Conservation (phyloP, 1,140 invertebrate species). For the Leptopilina clavipes region DNA sequence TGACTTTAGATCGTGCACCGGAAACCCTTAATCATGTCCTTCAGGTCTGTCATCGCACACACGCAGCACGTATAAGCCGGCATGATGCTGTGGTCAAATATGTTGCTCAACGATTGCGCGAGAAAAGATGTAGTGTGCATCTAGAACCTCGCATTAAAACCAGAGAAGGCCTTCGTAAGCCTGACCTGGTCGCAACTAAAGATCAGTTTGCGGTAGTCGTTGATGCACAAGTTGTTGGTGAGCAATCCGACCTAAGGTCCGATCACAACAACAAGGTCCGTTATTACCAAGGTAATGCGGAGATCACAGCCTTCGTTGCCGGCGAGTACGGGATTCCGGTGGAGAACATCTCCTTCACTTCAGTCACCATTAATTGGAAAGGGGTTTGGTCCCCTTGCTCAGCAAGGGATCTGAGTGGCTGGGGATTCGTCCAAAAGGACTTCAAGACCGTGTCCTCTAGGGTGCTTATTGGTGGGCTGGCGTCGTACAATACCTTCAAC, state of each 20-base stretch:
- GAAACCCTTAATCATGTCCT: slow-evolving; percentile 53
- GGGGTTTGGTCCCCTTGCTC: slow-evolving; percentile 59
- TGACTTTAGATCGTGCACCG: too few relatives aligned
- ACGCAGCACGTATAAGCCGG: slow-evolving; percentile 43
- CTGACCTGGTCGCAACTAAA: slow-evolving; percentile 36
- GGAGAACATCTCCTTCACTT: not conserved
- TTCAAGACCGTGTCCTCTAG: not conserved
- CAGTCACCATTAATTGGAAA: slow-evolving; percentile 44
- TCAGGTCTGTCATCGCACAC: slow-evolving; percentile 51
- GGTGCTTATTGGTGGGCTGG: slow-evolving; percentile 21
- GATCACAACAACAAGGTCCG: not conserved
- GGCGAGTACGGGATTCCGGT: too few relatives aligned
- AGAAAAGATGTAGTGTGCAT: not conserved
- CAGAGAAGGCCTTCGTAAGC: slow-evolving; percentile 9
- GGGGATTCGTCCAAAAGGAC: not conserved
- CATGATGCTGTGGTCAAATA: too few relatives aligned
- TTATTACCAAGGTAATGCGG: not conserved
- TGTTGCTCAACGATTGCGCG: slow-evolving; percentile 19
- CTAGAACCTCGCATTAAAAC: slow-evolving; percentile 40
- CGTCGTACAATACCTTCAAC: slow-evolving; percentile 25
- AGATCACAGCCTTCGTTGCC: not conserved
- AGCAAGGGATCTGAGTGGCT: slow-evolving; percentile 23
- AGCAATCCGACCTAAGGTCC: not conserved
- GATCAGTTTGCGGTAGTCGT: not conserved
- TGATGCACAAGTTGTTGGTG: not conserved